Conservation (phyloP, 2,797 vertebrate genomes). For the Martes flavigula region DNA sequence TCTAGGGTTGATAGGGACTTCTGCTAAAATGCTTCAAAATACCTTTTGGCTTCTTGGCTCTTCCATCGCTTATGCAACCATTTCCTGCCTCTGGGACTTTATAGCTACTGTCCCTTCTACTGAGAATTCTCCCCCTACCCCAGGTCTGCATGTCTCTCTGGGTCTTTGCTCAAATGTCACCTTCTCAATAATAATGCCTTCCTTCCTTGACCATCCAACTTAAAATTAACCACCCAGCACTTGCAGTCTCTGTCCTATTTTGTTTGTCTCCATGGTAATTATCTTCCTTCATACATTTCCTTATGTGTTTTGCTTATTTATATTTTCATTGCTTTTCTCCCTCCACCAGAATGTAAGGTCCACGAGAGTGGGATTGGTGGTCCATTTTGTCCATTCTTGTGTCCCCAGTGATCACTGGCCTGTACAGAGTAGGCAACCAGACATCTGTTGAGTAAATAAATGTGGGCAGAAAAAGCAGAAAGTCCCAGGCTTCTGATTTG, state of each 20-base stretch:
- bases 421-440: neutral
- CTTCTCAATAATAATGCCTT: neutral
- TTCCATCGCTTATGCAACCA: neutral
- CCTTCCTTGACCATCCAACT: neutral
- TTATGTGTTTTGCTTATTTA: neutral
- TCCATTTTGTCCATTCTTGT: neutral
- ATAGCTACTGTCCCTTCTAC: neutral
- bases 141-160: neutral
- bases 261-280: neutral
- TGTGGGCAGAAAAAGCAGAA: neutral
- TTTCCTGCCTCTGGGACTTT: neutral
- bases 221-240: neutral
- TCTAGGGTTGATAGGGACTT: neutral
- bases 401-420: neutral
- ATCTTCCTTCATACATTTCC: neutral
- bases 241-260: neutral
- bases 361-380: neutral
- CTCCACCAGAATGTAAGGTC: neutral
- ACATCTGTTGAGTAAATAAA: neutral
- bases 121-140: neutral
- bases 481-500: neutral
- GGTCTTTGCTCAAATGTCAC: neutral
- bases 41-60: neutral
- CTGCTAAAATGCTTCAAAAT: neutral
- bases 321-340: neutral